These are phyloP conservation scores for Corythaixoides concolor DNA, from an alignment of 2,113 vertebrate species.

Conservation along the genomic window DNA sequence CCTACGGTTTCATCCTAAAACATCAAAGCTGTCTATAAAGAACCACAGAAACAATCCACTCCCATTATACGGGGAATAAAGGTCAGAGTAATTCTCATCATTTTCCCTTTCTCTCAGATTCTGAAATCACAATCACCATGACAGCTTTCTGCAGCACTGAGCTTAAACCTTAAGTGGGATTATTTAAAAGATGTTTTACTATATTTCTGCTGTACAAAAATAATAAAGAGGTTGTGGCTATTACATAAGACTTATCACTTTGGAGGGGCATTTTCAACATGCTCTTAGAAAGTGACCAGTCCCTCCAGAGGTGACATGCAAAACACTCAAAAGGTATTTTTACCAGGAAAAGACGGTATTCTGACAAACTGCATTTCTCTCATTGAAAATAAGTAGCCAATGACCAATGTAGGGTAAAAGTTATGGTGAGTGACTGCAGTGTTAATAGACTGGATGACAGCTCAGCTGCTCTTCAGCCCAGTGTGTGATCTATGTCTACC, in stretches of 20 bases:
- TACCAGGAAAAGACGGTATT: not conserved
- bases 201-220: not conserved
- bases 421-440: not conserved
- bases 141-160: not conserved
- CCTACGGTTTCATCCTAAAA: not conserved
- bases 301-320: not conserved
- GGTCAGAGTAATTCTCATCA: not conserved
- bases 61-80: not conserved
- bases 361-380: not conserved
- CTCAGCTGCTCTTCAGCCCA: not conserved
- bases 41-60: not conserved
- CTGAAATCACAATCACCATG: slow-evolving; percentile 33
- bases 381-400: slow-evolving; percentile 7
- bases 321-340: not conserved
- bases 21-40: not conserved
- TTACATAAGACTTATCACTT: not conserved
- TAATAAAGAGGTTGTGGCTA: not conserved
- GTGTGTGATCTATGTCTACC: not conserved
- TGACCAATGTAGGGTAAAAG: not conserved
- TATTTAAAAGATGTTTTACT: slow-evolving; percentile 14
- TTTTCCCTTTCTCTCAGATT: slow-evolving; percentile 4
- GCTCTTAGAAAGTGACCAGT: not conserved
- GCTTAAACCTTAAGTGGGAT: not conserved
- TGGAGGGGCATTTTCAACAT: not conserved
- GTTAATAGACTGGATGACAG: not conserved